A percentile compares a stretch with the other conserved stretches of the same genome.
phyloP scores from a whole-genome alignment of 2,797 vertebrate genomes.

The Manis pentadactyla region DNA sequence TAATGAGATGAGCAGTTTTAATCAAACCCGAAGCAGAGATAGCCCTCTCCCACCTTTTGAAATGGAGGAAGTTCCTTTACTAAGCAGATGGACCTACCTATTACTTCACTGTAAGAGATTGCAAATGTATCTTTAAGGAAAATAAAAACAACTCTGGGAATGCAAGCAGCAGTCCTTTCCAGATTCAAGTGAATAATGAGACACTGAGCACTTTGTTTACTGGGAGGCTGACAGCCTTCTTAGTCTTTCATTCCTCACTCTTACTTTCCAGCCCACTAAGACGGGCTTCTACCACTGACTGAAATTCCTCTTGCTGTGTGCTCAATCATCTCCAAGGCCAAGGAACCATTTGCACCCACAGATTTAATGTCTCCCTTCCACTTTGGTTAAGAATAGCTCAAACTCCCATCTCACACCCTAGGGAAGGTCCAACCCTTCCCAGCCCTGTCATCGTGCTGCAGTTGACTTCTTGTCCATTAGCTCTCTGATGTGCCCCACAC shows the following conservation, averaged over 20 bases:
- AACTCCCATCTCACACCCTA: background rate
- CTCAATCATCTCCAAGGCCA: background rate
- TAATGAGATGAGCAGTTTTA: conserved; percentile 13
- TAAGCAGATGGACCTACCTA: conserved; percentile 30
- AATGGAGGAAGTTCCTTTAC: background rate
- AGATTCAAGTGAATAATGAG: background rate
- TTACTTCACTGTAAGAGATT: background rate
- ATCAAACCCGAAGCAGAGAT: background rate
- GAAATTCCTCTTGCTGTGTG: background rate
- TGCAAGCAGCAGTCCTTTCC: background rate
- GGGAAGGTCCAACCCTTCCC: background rate
- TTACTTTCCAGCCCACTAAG: background rate
- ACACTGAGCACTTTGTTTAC: background rate
- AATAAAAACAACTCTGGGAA: background rate
- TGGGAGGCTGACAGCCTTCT: background rate
- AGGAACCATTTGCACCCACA: background rate
- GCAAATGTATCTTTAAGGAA: background rate
- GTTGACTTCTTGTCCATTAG: background rate
- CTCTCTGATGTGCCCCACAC: background rate
- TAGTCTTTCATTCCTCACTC: background rate
- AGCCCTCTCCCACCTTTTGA: background rate
- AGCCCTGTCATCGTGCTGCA: background rate
- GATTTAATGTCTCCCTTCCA: background rate
- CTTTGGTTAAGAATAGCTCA: background rate
- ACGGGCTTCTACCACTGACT: background rate